These are phyloP conservation scores for Hylomyscus alleni DNA, from an alignment of 2,797 vertebrate species.

Conservation along the genomic window DNA sequence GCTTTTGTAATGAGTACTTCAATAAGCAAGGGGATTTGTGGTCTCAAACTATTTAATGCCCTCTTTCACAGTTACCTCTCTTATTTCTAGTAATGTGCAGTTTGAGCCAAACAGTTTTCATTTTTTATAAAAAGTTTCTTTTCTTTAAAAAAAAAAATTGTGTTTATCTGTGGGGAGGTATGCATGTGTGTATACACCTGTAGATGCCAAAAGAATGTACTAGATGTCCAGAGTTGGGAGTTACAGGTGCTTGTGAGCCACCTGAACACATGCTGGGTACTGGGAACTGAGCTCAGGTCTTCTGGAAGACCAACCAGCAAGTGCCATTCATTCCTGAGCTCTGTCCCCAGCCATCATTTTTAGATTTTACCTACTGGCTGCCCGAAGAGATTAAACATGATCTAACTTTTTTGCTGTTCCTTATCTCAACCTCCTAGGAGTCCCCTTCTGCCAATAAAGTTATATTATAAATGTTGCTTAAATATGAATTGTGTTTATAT, in stretches of 20 bases:
- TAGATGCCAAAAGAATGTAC: neutral
- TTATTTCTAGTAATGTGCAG: neutral
- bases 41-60: neutral
- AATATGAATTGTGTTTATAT: constrained; percentile 34
- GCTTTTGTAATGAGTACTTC: neutral
- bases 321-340: neutral
- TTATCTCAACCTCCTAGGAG: neutral
- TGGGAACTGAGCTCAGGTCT: neutral
- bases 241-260: neutral
- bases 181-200: neutral
- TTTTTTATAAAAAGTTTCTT: neutral
- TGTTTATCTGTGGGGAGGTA: neutral
- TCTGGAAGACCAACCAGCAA: neutral
- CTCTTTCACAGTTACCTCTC: neutral
- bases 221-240: neutral
- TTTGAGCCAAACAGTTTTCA: neutral
- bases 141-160: too few species aligned
- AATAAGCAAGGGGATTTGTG: neutral
- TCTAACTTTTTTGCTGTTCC: neutral
- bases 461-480: constrained; percentile 51
- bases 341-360: neutral
- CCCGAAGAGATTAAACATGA: constrained; percentile 23
- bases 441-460: constrained; percentile 5
- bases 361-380: constrained; percentile 21
- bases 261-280: neutral